Base-by-base conservation (phyloP, 2,113 vertebrate species). In the Coregonus clupeaformis region DNA sequence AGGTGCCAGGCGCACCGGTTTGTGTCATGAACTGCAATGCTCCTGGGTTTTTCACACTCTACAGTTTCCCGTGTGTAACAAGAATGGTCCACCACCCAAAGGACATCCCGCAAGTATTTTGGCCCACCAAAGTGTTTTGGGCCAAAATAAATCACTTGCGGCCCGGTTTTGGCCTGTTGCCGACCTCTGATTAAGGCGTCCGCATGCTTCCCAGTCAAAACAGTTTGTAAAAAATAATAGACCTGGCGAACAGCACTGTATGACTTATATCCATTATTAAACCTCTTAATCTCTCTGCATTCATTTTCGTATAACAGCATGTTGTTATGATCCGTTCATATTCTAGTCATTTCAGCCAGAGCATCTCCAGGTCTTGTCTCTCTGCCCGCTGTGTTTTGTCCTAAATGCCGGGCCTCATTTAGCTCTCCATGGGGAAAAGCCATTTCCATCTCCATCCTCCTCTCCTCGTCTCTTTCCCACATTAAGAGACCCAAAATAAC, bases 341-440 rank as follows among this genome's bases (percentile, higher is more conserved):
- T 65, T 42, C 29, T 30, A 36, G 30, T 9, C 6, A 20, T 67
- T 36, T 36, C 29, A 67, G 6, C 30, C 65, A 36, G 63, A 67
- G 29, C 16, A 66, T 66, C 30, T 67, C 30, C 29, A 32, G 65
- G 29, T 9, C 27, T 16, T 30, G 24, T 29, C 30, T 67, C 3
- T 6, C 65, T n/a, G 16, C 64, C 27, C 16, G 29, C 64, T 66
- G 64, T 66, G 64, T 66, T 29, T 27, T 64, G 57, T 60, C 18
- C 64, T 66, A 30, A 29, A 66, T 66, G 64, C 64, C 25, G 29
- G 29, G 64, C 27, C 64, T 30, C 16, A 30, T 66, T 66, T 66
- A 66, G 16, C 29, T 30, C 64, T 30, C 3, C 27, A 20, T 32
- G 27, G 64, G 64, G 27, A 25, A 67, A 36, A 67, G 27, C 16